These are phyloP conservation scores for Masticophis lateralis DNA, from an alignment of 2,797 vertebrate genomes.

Conservation along the genomic window DNA sequence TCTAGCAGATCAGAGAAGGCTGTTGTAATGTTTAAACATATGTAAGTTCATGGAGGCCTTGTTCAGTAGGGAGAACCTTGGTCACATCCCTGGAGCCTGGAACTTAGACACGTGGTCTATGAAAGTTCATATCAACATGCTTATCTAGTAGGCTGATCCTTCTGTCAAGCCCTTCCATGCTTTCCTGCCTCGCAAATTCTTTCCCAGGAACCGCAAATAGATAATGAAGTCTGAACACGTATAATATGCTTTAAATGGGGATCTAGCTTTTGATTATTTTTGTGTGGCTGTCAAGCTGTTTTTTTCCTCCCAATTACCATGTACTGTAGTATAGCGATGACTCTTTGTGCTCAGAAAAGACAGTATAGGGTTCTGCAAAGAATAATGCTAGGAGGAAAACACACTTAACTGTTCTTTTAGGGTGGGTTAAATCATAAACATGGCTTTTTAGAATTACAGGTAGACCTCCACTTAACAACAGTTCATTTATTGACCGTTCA, in stretches of 20 bases:
- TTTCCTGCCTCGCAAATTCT: not conserved
- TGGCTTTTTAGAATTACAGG: not conserved
- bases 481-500: not conserved
- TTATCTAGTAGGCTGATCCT: not conserved
- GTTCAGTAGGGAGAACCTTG: not conserved
- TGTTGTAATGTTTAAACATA: not conserved
- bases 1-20: not conserved
- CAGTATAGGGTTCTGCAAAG: not conserved
- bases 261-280: constrained; percentile 23
- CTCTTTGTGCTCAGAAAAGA: constrained; percentile 19
- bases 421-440: not conserved
- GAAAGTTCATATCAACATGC: not conserved
- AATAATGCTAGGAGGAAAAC: not conserved
- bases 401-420: not conserved
- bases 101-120: not conserved
- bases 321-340: constrained; percentile 17
- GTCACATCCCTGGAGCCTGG: not conserved
- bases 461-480: not conserved
- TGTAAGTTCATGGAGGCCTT: not conserved
- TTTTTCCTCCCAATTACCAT: constrained; percentile 23
- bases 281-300: constrained; percentile 18
- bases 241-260: constrained; percentile 7
- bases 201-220: not conserved
- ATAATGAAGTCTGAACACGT: constrained; percentile 18
- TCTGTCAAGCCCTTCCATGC: not conserved